A percentile compares a stretch with the other conserved stretches of the same genome.
Conservation (phyloP, 1,140 invertebrate species). For the Triops cancriformis region DNA sequence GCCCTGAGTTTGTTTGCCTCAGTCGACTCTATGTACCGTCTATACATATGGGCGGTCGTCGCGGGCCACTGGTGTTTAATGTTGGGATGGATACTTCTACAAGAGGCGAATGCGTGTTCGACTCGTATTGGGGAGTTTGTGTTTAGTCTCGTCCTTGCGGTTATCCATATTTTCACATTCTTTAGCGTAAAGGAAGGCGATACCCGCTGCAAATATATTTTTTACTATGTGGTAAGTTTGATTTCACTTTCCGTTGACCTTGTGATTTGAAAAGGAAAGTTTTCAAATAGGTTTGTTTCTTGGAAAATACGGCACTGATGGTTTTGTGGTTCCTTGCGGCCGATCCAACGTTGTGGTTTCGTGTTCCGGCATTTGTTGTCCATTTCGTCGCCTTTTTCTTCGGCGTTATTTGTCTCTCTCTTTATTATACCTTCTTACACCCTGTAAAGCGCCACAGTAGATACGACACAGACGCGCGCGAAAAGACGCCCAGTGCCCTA, state of each 20-base stretch:
- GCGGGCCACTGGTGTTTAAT: slow-evolving; percentile 43
- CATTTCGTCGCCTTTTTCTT: slow-evolving; percentile 17
- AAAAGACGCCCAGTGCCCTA: background rate
- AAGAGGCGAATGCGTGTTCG: slow-evolving; percentile 17
- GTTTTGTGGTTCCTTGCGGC: slow-evolving; percentile 20
- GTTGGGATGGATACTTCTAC: slow-evolving; percentile 38
- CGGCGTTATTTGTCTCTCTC: background rate
- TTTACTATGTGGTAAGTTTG: slow-evolving; percentile 23
- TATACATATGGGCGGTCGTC: slow-evolving; percentile 35
- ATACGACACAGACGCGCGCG: background rate
- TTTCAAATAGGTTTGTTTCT: slow-evolving; percentile 20
- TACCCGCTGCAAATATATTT: slow-evolving; percentile 23
- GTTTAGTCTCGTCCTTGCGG: slow-evolving; percentile 21
- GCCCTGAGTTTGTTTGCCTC: slow-evolving; percentile 41
- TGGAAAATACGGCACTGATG: slow-evolving; percentile 23
- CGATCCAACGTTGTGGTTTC: slow-evolving; percentile 19
- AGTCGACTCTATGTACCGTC: slow-evolving; percentile 30
- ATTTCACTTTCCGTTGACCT: background rate
- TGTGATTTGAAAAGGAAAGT: background rate
- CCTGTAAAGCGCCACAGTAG: background rate
- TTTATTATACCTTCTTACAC: slow-evolving; percentile 24
- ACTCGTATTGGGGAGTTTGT: slow-evolving; percentile 23
- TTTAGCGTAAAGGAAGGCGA: slow-evolving; percentile 23
- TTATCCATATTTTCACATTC: slow-evolving; percentile 27
- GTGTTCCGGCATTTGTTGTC: slow-evolving; percentile 1